Evolutionary conservation across 1,140 invertebrate species (phyloP), one percentile per base, ranked within the genome.

Genomic region (Neodiprion lecontei): DNA sequence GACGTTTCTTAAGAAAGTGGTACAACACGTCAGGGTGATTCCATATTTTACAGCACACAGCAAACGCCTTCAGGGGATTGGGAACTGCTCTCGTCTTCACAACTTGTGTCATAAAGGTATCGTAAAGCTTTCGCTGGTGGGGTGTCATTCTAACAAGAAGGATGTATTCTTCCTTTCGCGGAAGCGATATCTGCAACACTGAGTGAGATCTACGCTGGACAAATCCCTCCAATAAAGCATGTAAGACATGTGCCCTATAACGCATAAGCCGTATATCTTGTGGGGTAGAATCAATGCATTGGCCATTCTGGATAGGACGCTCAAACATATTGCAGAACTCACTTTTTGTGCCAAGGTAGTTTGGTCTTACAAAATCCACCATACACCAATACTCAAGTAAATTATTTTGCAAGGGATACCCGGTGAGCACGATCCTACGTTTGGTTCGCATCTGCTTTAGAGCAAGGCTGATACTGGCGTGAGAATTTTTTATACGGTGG

Each of bases 1-100:
- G 92, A 73, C 94, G 91, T 84, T 97, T 96, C 82, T 94, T 93
- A 67, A 98, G 84, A 84, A 98, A 96, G 85, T 97, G 94, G 83
- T 97, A 97, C 48, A 99, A 86, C 69, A 99, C 95, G 88, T 99
- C 98, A 0, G 98, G 98, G 90, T 99, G 98, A 86, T 99, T 99
- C 98, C 98, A 99, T 78, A 99, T 99, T 90, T 99, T 99, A 84
- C 97, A 99, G 86, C 98, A 99, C 71, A 99, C 96, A 65, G 98
- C 96, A 89, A 99, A 99, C 7, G 98, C 97, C 86, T 98, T 98
- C 11, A 99, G 90, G 1, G 98, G 97, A 91, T 99, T 99, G 8
- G 96, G 96, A 28, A 97, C 95, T 47, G 95, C 92, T 75, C 95
- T 94, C 10, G 92, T 94, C 68, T 95, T 90, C 1, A 96, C 94